A percentile compares a stretch with the other conserved stretches of the same genome.
These are phyloP conservation scores for Pocillopora grandis DNA, from an alignment of 92 coral and sea anemone genomes.

Conservation along the genomic window DNA sequence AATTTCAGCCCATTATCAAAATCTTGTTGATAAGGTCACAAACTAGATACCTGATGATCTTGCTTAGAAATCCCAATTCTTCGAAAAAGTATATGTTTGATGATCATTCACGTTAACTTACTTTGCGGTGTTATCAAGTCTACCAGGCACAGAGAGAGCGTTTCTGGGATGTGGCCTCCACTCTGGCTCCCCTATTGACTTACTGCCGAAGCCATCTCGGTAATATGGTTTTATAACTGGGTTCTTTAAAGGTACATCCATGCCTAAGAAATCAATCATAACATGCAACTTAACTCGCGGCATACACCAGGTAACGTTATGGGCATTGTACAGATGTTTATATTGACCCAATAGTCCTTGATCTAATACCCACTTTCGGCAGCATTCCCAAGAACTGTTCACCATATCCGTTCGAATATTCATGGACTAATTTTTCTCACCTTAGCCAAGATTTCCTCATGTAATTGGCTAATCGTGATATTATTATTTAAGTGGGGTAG, in stretches of 20 bases:
- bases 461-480: too few species aligned
- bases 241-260: conserved; percentile 14
- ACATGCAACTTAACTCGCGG: not conserved
- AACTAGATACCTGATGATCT: too few species aligned
- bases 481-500: too few species aligned
- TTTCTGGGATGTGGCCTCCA: conserved; percentile 94
- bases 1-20: too few species aligned
- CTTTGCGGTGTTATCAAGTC: conserved; percentile 51
- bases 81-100: too few species aligned
- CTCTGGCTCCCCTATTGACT: conserved; percentile 90
- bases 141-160: conserved; percentile 59
- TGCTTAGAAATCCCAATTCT: too few species aligned
- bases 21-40: too few species aligned
- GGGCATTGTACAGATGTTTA: too few species aligned
- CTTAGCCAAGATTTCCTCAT: too few species aligned
- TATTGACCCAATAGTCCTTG: not conserved
- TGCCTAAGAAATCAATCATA: conserved; percentile 14
- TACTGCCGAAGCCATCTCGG: conserved; percentile 78
- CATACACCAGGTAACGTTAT: not conserved
- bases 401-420: not conserved
- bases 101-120: not conserved
- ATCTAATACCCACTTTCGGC: not conserved
- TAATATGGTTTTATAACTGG: conserved; percentile 72
- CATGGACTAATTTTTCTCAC: too few species aligned
- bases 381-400: not conserved